Evolutionary conservation across 2,888 invertebrate genomes (phyloP).

Genomic region (Pegoplata infirma): DNA sequence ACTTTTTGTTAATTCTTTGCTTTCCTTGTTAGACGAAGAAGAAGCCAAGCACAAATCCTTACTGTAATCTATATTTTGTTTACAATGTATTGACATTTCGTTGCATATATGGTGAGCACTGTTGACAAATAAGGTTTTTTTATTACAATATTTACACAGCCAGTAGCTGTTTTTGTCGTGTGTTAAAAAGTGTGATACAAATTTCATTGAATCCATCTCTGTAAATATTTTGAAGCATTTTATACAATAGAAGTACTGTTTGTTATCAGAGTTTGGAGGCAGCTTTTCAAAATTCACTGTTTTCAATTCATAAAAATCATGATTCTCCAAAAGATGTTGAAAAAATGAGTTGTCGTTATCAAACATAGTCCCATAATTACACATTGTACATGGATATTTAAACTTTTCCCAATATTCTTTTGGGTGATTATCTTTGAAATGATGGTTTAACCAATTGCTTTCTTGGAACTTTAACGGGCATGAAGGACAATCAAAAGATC

Average conservation of each 20-base stretch:
- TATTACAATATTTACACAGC: slow-evolving; percentile 25
- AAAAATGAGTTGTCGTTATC: background rate
- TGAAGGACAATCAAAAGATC: slow-evolving; percentile 8
- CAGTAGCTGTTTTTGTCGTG: slow-evolving; percentile 24
- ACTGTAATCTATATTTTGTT: too few relatives aligned
- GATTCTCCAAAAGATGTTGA: slow-evolving; percentile 26
- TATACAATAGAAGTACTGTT: slow-evolving; percentile 7
- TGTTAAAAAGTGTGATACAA: slow-evolving; percentile 32
- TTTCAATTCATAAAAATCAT: slow-evolving; percentile 34
- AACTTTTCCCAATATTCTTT: slow-evolving; percentile 6
- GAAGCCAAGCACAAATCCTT: too few relatives aligned
- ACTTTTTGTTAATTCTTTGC: slow-evolving; percentile 7
- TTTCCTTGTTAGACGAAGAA: background rate
- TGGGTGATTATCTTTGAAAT: slow-evolving; percentile 26
- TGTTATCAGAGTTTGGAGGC: slow-evolving; percentile 18
- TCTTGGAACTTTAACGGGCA: background rate
- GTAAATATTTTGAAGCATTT: slow-evolving; percentile 20
- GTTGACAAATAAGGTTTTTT: background rate
- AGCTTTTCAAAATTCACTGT: slow-evolving; percentile 23
- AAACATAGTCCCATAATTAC: background rate
- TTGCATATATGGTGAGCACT: too few relatives aligned
- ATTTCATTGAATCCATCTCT: background rate
- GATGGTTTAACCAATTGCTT: background rate
- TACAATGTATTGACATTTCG: too few relatives aligned
- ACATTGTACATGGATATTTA: slow-evolving; percentile 1